Base-by-base conservation (phyloP, 2,113 vertebrate genomes). In the Rynchops niger region DNA sequence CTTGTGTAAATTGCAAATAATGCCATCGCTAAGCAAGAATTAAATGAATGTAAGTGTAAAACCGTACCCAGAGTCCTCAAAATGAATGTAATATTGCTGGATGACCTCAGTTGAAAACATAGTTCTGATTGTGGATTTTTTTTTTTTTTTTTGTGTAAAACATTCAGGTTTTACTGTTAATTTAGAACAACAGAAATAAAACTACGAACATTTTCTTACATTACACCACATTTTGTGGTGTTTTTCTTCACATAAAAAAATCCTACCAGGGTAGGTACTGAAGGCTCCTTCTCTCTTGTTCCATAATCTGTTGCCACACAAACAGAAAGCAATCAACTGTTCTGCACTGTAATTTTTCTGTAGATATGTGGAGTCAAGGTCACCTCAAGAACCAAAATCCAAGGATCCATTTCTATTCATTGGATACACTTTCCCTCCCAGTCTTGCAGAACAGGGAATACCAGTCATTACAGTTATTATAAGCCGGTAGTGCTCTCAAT, bases 381-480 rank as follows among this genome's bases (percentile, higher is more conserved):
- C 82, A 95, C 29, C 58, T 83, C 38, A 65, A 83, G 42, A 94
- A 62, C 19, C 52, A 67, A 91, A 83, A 90, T 32, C 61, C 27
- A 52, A 82, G 61, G 38, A 82, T 77, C 79, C 7, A 2, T 69
- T 86, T 95, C n/a, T 69, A 12, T 77, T 63, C 42, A 62, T 3
- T 69, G 72, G 49, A 40, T 59, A 53, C 1, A 2, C 32, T 34
- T 78, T 67, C 55, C 85, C 38, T 89, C 65, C 59, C 80, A 22
- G 34, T 42, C 88, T 55, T 84, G 91, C 47, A 73, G 81, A 95
- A 80, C 77, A 86, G 87, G 94, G 78, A 87, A 94, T 80, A 95
- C 90, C 93, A 88, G 90, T 85, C 43, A 3, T 43, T 83, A 38
- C 5, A 59, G 74, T 43, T 66, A 70, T 56, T 58, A 50, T 9